Evolutionary conservation across 1,140 invertebrate genomes (phyloP).

Genomic region (Metopolophium dirhodum): DNA sequence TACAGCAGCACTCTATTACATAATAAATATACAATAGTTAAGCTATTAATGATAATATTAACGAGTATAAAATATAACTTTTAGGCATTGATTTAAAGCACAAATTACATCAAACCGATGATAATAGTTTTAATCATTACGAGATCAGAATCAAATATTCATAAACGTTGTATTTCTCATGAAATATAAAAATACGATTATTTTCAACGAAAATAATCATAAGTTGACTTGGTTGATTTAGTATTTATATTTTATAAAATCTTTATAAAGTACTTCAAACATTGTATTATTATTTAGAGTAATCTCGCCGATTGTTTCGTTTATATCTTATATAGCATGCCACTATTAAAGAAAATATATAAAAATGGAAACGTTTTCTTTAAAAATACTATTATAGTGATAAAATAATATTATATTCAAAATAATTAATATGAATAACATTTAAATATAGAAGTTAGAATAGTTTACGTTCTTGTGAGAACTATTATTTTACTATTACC

Average conservation of each 20-base stretch:
- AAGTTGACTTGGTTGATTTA: neutral
- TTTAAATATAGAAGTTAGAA: neutral
- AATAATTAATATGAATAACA: neutral
- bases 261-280: neutral
- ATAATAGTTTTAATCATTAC: neutral
- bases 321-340: neutral
- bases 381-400: neutral
- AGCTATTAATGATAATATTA: neutral
- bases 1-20: conserved; percentile 81
- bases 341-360: neutral
- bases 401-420: neutral
- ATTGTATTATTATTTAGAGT: neutral
- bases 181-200: neutral
- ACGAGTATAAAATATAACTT: neutral
- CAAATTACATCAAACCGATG: neutral
- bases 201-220: neutral
- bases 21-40: neutral
- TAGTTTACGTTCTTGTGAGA: neutral
- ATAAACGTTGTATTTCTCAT: neutral
- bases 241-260: neutral
- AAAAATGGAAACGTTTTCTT: neutral
- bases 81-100: neutral
- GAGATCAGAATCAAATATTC: neutral
- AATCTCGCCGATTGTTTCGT: neutral
- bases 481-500: neutral